These are phyloP conservation scores for Parazoanthus darwini DNA, from an alignment of 92 coral and sea anemone species.

Conservation along the genomic window DNA sequence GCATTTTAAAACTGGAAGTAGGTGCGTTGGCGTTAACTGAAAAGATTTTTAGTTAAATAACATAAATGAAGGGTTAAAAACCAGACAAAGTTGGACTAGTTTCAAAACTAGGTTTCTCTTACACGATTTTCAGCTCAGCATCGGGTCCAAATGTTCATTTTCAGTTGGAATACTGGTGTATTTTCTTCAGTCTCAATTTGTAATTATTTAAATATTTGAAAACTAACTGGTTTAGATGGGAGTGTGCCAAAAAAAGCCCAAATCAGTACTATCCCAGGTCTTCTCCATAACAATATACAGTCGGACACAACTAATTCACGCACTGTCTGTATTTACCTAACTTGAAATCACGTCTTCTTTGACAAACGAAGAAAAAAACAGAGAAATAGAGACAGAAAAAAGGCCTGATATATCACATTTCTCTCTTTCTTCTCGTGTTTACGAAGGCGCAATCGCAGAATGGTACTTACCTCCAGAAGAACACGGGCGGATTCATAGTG, in stretches of 20 bases:
- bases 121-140: neutral
- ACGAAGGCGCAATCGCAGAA: neutral
- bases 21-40: neutral
- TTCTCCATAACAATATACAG: neutral
- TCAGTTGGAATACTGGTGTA: neutral
- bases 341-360: too few relatives aligned
- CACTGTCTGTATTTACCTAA: too few relatives aligned
- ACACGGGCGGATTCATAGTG: conserved; percentile 83
- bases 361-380: too few relatives aligned
- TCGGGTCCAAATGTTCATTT: neutral
- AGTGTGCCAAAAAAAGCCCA: neutral
- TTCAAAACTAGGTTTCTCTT: too few relatives aligned
- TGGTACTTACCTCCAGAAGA: conserved; percentile 69
- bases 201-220: neutral
- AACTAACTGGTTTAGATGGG: neutral
- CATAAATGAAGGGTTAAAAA: neutral
- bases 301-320: too few relatives aligned
- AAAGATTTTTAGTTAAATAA: neutral
- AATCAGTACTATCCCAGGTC: neutral
- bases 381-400: too few relatives aligned
- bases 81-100: neutral
- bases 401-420: too few relatives aligned
- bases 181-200: neutral
- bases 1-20: neutral
- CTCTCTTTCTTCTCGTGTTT: too few relatives aligned